Evolutionary conservation across 2,113 vertebrate genomes (phyloP).

Genomic region (Oreotrochilus melanogaster): DNA sequence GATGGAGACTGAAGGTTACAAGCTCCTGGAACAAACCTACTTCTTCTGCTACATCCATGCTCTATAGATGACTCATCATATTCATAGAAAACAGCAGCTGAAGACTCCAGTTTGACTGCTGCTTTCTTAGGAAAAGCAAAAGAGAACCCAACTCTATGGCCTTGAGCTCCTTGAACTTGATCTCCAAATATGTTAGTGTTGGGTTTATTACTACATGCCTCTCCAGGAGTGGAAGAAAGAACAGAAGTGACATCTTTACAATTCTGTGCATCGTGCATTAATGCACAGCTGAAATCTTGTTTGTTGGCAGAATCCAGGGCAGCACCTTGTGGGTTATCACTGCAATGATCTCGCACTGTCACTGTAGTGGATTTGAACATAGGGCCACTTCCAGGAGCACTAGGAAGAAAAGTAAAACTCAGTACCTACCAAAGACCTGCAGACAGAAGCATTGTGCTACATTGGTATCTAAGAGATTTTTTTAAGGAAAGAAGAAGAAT

Average conservation of each 20-base stretch:
- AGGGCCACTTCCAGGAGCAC: constrained; percentile 89
- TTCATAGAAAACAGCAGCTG: constrained; percentile 88
- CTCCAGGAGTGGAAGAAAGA: constrained; percentile 45
- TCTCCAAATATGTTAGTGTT: constrained; percentile 69
- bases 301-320: constrained; percentile 30
- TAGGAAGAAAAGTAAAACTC: constrained; percentile 53
- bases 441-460: background rate
- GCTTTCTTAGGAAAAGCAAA: constrained; percentile 91
- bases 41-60: constrained; percentile 75
- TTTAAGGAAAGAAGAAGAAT: background rate
- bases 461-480: background rate
- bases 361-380: constrained; percentile 93
- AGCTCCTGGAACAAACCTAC: constrained; percentile 74
- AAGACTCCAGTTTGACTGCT: constrained; percentile 85
- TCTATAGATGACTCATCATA: constrained; percentile 79
- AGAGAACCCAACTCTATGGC: constrained; percentile 86
- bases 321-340: constrained; percentile 55
- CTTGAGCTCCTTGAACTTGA: constrained; percentile 71
- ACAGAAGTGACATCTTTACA: constrained; percentile 13
- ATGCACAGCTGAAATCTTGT: constrained; percentile 35
- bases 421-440: background rate
- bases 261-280: constrained; percentile 21
- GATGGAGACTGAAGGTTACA: constrained; percentile 67
- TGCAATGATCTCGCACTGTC: constrained; percentile 80
- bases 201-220: background rate